Evolutionary conservation across 2,888 invertebrate genomes (phyloP).

Genomic region (Cryptophagus acutangulus): DNA sequence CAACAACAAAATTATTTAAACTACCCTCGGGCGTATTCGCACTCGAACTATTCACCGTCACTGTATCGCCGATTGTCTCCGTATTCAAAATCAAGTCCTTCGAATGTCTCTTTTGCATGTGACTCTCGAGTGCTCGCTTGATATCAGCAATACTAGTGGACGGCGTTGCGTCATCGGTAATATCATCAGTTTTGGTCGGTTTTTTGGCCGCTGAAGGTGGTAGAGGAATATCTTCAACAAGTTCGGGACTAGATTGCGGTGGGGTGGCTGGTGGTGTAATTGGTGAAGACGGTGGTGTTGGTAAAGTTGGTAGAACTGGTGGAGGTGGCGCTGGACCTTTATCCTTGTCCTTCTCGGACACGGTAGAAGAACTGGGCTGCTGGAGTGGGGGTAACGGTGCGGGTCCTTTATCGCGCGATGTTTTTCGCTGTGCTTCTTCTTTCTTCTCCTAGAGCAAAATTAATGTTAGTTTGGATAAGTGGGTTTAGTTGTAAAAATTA

Average conservation of each 20-base stretch:
- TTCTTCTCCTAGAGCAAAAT: slow-evolving; percentile 58
- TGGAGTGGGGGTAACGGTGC: slow-evolving; percentile 61
- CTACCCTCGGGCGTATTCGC: slow-evolving; percentile 35
- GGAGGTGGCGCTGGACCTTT: slow-evolving; percentile 39
- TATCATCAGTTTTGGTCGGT: slow-evolving; percentile 8
- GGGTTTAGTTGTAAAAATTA: slow-evolving; percentile 14
- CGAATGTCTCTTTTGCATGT: slow-evolving; percentile 28
- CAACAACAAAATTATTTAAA: slow-evolving; percentile 38
- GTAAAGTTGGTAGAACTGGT: slow-evolving; percentile 31
- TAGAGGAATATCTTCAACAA: slow-evolving; percentile 18
- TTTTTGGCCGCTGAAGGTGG: slow-evolving; percentile 19
- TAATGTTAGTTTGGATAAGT: no score
- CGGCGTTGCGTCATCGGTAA: background rate
- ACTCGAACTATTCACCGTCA: slow-evolving; percentile 35
- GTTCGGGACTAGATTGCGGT: slow-evolving; percentile 30
- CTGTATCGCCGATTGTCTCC: slow-evolving; percentile 27
- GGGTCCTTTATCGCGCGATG: slow-evolving; percentile 70
- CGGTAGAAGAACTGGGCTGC: slow-evolving; percentile 22
- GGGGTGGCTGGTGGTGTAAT: slow-evolving; percentile 43
- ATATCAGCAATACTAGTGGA: slow-evolving; percentile 28
- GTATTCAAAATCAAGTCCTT: slow-evolving; percentile 20
- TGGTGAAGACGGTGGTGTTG: slow-evolving; percentile 45
- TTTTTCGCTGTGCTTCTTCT: slow-evolving; percentile 52
- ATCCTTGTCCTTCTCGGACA: no score
- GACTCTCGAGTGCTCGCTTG: slow-evolving; percentile 32